Evolutionary conservation across 1,140 invertebrate species (phyloP).

Genomic region (Calephelis nemesis): DNA sequence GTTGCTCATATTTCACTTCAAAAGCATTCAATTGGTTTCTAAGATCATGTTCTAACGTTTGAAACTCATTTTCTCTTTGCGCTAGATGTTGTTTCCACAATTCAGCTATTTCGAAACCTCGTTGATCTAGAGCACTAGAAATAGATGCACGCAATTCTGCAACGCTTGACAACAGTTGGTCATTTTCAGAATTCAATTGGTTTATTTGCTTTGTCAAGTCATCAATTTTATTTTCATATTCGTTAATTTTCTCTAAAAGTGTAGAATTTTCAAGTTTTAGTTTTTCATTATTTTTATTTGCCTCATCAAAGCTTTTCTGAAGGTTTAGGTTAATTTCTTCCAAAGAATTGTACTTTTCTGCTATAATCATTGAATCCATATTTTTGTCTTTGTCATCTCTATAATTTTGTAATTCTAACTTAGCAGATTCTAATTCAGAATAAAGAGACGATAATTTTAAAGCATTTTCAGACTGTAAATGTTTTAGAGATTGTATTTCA

Average conservation of each 20-base stretch:
- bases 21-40: slow-evolving; percentile 60
- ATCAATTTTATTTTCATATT: slow-evolving; percentile 43
- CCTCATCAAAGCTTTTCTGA: slow-evolving; percentile 46
- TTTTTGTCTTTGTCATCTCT: slow-evolving; percentile 22
- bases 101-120: slow-evolving; percentile 82
- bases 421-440: slow-evolving; percentile 39
- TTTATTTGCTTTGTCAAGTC: slow-evolving; percentile 51
- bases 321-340: slow-evolving; percentile 69
- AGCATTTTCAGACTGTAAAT: slow-evolving; percentile 32
- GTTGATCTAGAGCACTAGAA: slow-evolving; percentile 80
- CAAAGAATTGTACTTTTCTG: slow-evolving; percentile 63
- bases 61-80: slow-evolving; percentile 80
- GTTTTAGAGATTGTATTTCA: slow-evolving; percentile 34
- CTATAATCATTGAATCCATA: slow-evolving; percentile 51
- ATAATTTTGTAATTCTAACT: slow-evolving; percentile 14
- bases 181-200: slow-evolving; percentile 67
- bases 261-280: slow-evolving; percentile 46
- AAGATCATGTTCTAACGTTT: slow-evolving; percentile 74
- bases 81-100: slow-evolving; percentile 83
- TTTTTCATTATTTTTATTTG: slow-evolving; percentile 36
- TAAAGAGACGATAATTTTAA: slow-evolving; percentile 32
- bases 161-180: slow-evolving; percentile 62
- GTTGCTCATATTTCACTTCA: slow-evolving; percentile 76
- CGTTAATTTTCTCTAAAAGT: slow-evolving; percentile 32
- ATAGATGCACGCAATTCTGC: slow-evolving; percentile 68